Conservation (phyloP, 30 jellyfish, hydroid and myxozoan genomes). For the Rhopilema esculentum region DNA sequence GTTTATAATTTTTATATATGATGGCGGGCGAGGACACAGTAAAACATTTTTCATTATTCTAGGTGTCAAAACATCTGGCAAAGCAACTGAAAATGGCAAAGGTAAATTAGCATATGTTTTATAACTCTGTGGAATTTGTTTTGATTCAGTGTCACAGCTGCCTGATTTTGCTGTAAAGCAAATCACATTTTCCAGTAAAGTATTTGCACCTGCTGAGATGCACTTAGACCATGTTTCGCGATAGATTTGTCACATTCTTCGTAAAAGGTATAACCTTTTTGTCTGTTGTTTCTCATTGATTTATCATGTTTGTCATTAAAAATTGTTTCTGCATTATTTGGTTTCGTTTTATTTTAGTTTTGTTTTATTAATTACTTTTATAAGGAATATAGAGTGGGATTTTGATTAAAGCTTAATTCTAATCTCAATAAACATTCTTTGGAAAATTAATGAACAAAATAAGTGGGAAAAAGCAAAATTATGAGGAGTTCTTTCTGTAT, state of each 20-base stretch:
- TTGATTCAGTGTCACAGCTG: neutral
- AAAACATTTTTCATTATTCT: neutral
- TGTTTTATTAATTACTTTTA: neutral
- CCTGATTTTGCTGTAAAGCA: neutral
- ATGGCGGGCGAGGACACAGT: too few species aligned
- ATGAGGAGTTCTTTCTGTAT: too few species aligned
- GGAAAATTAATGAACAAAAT: too few species aligned
- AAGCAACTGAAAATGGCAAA: constrained; percentile 37
- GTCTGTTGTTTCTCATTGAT: neutral
- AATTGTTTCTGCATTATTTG: neutral
- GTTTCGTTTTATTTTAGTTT: neutral
- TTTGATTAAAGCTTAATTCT: too few species aligned
- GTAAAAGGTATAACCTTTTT: neutral
- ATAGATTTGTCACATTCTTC: neutral
- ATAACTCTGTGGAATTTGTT: neutral
- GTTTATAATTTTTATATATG: too few species aligned
- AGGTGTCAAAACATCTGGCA: constrained; percentile 59
- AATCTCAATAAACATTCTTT: too few species aligned
- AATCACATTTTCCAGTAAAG: neutral
- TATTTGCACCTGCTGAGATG: neutral
- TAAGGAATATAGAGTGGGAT: too few species aligned
- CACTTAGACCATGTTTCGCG: neutral
- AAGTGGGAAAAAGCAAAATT: too few species aligned
- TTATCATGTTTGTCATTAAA: neutral
- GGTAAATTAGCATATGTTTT: neutral